Percentiles rank a stretch among this genome's conserved stretches.
Evolutionary conservation across 2,113 vertebrate species (phyloP).

Genomic region (Rhodinocichla rosea): DNA sequence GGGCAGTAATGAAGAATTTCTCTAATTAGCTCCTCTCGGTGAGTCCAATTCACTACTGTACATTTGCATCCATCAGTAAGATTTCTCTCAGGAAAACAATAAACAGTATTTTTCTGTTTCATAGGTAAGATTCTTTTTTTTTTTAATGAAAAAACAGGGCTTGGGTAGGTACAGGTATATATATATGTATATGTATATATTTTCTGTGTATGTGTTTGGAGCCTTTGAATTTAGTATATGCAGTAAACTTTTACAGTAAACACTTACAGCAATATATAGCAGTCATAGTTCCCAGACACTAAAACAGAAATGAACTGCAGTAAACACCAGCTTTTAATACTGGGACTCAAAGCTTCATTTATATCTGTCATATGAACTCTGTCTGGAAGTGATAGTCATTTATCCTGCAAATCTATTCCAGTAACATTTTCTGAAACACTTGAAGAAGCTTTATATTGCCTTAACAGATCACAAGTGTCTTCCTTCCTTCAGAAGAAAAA

Average conservation of each 20-base stretch:
- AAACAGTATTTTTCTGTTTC: background rate
- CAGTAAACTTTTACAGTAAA: background rate
- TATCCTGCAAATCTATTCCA: background rate
- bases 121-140: background rate
- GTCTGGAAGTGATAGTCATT: background rate
- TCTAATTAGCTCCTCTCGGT: background rate
- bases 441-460: background rate
- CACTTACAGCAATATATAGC: background rate
- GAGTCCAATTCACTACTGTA: background rate
- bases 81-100: background rate
- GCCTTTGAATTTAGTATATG: background rate
- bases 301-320: background rate
- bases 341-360: background rate
- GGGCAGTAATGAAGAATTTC: background rate
- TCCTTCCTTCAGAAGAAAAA: background rate
- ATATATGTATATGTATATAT: background rate
- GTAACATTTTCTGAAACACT: conserved; percentile 1
- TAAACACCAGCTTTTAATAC: conserved; percentile 10
- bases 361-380: background rate
- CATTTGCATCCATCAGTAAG: background rate
- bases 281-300: background rate
- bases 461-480: background rate
- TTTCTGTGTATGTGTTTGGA: background rate
- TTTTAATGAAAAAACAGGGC: background rate
- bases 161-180: background rate